A percentile compares a stretch with the other conserved stretches of the same genome.
phyloP scores from a whole-genome alignment of 1,140 invertebrate genomes.

The Camponotus floridanus region DNA sequence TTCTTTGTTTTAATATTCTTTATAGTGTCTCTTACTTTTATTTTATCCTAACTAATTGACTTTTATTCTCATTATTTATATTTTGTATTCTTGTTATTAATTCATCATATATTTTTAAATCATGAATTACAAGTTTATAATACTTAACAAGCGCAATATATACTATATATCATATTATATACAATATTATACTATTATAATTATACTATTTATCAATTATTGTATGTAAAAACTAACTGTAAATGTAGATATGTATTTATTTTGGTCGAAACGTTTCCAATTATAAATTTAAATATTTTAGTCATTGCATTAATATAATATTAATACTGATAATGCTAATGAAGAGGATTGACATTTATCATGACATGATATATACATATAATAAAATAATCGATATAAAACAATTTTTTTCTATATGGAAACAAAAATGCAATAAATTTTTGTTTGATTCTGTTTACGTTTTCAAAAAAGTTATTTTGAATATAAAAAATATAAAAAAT shows the following conservation, averaged over 20 bases:
- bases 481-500: neutral
- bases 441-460: too few relatives aligned
- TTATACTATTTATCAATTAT: neutral
- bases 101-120: neutral
- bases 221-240: neutral
- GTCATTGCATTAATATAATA: neutral
- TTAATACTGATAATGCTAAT: too few relatives aligned
- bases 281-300: conserved; percentile 28
- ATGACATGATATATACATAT: neutral
- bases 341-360: neutral
- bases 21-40: neutral
- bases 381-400: neutral
- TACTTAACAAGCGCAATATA: neutral
- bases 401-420: neutral
- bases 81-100: neutral
- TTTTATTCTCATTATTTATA: neutral
- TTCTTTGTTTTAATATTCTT: neutral
- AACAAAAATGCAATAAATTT: neutral
- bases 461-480: neutral
- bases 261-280: neutral
- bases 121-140: neutral
- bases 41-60: neutral
- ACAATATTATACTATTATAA: neutral
- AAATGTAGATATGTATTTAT: conserved; percentile 12
- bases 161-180: too few relatives aligned